phyloP scores from a whole-genome alignment of 2,113 vertebrate genomes.

The Phalacrocorax pelagicus region DNA sequence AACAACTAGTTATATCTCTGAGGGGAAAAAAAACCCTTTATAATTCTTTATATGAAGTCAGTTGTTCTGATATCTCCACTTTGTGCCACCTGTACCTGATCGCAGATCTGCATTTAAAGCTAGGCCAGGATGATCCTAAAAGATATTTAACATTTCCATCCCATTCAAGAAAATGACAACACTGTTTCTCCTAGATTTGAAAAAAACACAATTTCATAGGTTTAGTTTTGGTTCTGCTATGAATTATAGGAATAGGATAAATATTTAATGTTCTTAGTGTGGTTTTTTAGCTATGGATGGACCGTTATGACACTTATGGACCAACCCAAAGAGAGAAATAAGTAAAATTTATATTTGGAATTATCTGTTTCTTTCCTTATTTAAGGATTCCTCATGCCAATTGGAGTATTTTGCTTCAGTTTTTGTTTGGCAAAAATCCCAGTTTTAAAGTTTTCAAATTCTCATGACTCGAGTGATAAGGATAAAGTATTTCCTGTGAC shows the following conservation, averaged over 20 bases:
- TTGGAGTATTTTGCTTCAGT: not conserved
- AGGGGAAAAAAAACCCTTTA: fast-evolving
- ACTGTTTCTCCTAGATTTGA: not conserved
- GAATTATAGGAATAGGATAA: not conserved
- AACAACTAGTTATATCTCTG: not conserved
- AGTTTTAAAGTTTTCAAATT: not conserved
- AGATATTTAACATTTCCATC: not conserved
- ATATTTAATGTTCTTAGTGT: not conserved
- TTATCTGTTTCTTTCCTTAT: not conserved
- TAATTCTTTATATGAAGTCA: not conserved
- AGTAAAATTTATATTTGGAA: not conserved
- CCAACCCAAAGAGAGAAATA: not conserved
- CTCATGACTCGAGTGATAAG: not conserved
- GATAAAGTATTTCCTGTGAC: not conserved
- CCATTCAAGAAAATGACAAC: not conserved
- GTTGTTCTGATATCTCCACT: not conserved
- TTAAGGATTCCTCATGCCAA: not conserved
- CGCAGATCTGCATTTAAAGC: not conserved
- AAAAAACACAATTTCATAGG: not conserved
- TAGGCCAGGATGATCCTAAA: not conserved
- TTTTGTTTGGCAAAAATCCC: not conserved
- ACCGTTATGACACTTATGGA: not conserved
- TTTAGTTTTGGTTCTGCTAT: not conserved
- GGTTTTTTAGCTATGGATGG: not conserved
- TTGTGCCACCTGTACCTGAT: not conserved